Evolutionary conservation across 2,888 invertebrate genomes (phyloP), one percentile per base, ranked within the genome.

Genomic region (Drosophila ustulata): DNA sequence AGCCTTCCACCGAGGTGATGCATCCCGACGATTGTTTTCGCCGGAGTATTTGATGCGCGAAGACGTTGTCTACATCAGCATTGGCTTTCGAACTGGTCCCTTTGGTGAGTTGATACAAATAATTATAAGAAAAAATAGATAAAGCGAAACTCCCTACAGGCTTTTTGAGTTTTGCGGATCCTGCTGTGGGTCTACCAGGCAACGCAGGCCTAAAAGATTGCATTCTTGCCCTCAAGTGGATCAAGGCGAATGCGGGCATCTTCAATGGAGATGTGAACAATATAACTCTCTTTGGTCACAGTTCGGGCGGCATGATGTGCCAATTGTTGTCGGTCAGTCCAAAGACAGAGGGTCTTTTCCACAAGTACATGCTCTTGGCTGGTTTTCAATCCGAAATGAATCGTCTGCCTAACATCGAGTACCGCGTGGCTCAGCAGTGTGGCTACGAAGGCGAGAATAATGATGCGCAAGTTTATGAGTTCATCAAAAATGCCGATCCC

Each of bases 131-230:
- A 25, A 5, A 13, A 28, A n/a, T 11, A 0, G 3, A 32, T 23
- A 0, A 0, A 23, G 5, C n/a, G 30, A 30, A n/a, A 37, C 4
- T 2, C 4, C 37, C 11, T n/a, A 0, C 8, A 93, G 93, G 93
- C n/a, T 93, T 93, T 65, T 68, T 93, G 13, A 91, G 91, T 65
- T 86, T 93, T 2, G 83, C 92, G 32, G 93, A 93, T 80, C 87
- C 92, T 1, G 74, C 86, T 0, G 65, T 93, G 1, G 90, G 91
- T 2, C 90, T 93, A 4, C 93, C 93, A 1, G 93, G 93, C 0
- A 94, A 94, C 78, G 93, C 93, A 2, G 93, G 91, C 0, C 83
- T 93, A 0, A 93, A 93, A 83, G 93, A 93, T 75, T 91, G 93
- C 82, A 82, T 93, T 1, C 67, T 93, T 58, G 93, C 93, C 0